phyloP scores from a whole-genome alignment of 2,888 invertebrate species.

The Allacma fusca region DNA sequence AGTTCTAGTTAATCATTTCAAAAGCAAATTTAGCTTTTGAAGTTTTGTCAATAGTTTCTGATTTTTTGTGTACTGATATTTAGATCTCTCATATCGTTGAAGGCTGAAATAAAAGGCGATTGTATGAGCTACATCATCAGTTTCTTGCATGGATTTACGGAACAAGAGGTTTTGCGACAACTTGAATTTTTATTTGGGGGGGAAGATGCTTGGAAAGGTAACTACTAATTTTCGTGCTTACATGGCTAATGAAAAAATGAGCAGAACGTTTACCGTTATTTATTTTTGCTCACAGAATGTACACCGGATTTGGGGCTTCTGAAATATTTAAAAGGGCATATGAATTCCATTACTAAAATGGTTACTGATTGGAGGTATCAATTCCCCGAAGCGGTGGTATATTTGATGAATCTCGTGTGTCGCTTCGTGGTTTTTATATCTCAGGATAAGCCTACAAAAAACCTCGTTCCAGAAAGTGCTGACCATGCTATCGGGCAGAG shows the following conservation, averaged over 20 bases:
- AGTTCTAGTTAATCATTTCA: not conserved
- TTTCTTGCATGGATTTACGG: constrained; percentile 28
- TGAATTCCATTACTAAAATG: constrained; percentile 34
- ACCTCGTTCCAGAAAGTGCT: not conserved
- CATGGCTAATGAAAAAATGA: not conserved
- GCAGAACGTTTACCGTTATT: not conserved
- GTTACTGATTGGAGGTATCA: constrained; percentile 28
- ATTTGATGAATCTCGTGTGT: constrained; percentile 29
- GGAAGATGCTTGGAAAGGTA: constrained; percentile 31
- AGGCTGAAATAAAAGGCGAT: constrained; percentile 18
- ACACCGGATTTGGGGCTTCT: not conserved
- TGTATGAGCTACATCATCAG: constrained; percentile 4
- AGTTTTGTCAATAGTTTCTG: not conserved
- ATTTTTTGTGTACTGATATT: no score
- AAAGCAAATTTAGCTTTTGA: no score
- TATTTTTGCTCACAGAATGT: not conserved
- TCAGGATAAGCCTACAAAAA: not conserved
- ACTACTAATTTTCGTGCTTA: no score
- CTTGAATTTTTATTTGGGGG: constrained; percentile 17
- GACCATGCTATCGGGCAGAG: constrained; percentile 19
- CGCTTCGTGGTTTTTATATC: constrained; percentile 6
- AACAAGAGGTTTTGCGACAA: constrained; percentile 28
- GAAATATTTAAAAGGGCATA: constrained; percentile 31
- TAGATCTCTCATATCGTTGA: constrained; percentile 21
- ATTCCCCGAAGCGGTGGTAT: constrained; percentile 11